Evolutionary conservation across 1,140 invertebrate species (phyloP).

Genomic region (Drosophila ogumai): DNA sequence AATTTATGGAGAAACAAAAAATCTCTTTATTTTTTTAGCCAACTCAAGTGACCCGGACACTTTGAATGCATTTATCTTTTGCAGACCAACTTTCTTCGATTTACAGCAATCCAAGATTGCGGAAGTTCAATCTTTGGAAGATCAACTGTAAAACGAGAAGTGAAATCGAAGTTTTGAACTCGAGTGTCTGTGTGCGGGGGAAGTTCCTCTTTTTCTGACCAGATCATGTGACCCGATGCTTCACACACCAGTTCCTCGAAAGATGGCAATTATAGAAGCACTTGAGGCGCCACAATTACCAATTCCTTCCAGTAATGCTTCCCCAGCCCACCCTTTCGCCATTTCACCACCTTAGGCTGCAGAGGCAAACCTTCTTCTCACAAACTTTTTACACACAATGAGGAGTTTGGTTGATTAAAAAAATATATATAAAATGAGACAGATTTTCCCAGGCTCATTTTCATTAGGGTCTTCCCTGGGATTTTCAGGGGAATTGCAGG

Average conservation of each 20-base stretch:
- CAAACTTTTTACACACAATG: conserved; percentile 53
- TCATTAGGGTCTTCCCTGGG: conserved; percentile 1
- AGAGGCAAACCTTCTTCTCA: conserved; percentile 28
- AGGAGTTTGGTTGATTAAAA: conserved; percentile 19
- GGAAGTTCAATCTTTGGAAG: conserved; percentile 24
- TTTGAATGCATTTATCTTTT: conserved; percentile 9
- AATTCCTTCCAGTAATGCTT: background rate
- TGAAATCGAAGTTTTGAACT: conserved; percentile 35
- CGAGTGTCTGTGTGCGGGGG: conserved; percentile 8
- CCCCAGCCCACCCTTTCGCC: conserved; percentile 21
- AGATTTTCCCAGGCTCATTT: conserved; percentile 30
- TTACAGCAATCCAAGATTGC: conserved; percentile 9
- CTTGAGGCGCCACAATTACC: conserved; percentile 24
- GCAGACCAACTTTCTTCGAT: conserved; percentile 16
- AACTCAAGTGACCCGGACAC: conserved; percentile 2
- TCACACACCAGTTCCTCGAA: conserved; percentile 31
- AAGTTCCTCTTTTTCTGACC: conserved; percentile 18
- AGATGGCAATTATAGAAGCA: conserved; percentile 23
- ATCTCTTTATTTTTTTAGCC: background rate
- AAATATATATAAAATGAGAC: conserved; percentile 3
- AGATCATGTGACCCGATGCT: conserved; percentile 25
- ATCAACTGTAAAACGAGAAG: conserved; percentile 11
- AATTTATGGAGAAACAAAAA: no score
- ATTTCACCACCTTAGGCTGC: conserved; percentile 3
- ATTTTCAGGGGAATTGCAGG: background rate